phyloP scores from a whole-genome alignment of 1,140 invertebrate genomes.

The Nymphalis io region DNA sequence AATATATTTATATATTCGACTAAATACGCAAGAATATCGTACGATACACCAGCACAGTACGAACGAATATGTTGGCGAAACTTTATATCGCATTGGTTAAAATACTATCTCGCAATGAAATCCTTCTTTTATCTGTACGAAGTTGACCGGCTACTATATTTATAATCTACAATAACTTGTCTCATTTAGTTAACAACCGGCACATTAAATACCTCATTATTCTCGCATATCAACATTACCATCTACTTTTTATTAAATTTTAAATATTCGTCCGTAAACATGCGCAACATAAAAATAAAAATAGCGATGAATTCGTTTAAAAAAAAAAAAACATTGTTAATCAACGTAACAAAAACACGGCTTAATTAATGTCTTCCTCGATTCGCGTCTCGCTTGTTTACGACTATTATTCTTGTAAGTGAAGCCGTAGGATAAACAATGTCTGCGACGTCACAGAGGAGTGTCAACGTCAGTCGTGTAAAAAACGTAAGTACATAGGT shows the following conservation, averaged over 20 bases:
- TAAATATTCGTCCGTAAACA: not conserved
- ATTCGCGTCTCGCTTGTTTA: conserved; percentile 34
- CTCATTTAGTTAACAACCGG: not conserved
- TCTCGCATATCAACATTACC: not conserved
- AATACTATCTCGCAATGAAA: no score
- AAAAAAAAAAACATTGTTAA: conserved; percentile 30
- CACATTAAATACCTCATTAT: not conserved
- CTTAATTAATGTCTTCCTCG: conserved; percentile 52
- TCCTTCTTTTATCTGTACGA: no score
- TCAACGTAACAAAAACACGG: conserved; percentile 36
- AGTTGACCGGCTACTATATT: no score
- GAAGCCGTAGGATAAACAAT: conserved; percentile 33
- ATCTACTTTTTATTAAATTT: not conserved
- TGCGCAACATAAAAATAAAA: conserved; percentile 9
- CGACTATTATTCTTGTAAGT: conserved; percentile 38
- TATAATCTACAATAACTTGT: no score
- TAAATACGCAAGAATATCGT: no score
- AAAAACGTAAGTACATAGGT: conserved; percentile 5
- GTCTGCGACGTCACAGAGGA: conserved; percentile 31
- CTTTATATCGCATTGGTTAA: no score
- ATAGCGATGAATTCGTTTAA: conserved; percentile 15
- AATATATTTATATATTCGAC: no score
- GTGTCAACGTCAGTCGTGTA: conserved; percentile 3
- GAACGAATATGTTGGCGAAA: no score
- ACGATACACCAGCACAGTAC: no score